Evolutionary conservation across 2,888 invertebrate genomes (phyloP), one percentile per base, ranked within the genome.

Genomic region (Neocrepidodera transversa): DNA sequence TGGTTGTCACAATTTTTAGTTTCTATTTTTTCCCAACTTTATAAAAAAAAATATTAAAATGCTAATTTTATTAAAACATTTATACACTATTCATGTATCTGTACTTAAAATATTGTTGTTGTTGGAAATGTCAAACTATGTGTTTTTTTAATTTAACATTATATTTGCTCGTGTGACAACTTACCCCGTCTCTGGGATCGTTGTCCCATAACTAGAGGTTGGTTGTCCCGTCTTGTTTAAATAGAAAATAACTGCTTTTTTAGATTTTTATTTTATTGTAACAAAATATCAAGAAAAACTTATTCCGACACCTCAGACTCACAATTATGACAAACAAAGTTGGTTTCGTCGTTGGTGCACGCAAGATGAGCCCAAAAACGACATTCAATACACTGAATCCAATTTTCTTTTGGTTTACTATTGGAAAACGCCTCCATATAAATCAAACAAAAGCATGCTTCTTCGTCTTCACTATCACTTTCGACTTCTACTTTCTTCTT

Each of bases 381-480:
- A 16, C 42, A 40, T 40, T 40, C 42, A 40, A 40, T 40, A 40
- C 42, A 40, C 42, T 40, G 42, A 40, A 40, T 13, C 42, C 42
- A 5, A 13, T 40, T 40, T 40, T 5, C 42, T 40, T 40, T 40
- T 5, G 42, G 42, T 40, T 40, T 5, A 40, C 42, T 40, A 14
- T 40, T 40, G n/a, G n/a, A n/a, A n/a, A n/a, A n/a, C n/a, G n/a
- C n/a, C n/a, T n/a, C n/a, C n/a, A n/a, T n/a, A n/a, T n/a, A n/a
- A n/a, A n/a, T n/a, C n/a, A n/a, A n/a, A n/a, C n/a, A n/a, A n/a
- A n/a, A n/a, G n/a, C n/a, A n/a, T n/a, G n/a, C n/a, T n/a, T n/a
- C n/a, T n/a, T n/a, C n/a, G n/a, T n/a, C n/a, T n/a, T n/a, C n/a
- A n/a, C n/a, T n/a, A n/a, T n/a, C n/a, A n/a, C n/a, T n/a, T n/a